phyloP scores from a whole-genome alignment of 2,888 invertebrate species.

The Calameuta pallipes region DNA sequence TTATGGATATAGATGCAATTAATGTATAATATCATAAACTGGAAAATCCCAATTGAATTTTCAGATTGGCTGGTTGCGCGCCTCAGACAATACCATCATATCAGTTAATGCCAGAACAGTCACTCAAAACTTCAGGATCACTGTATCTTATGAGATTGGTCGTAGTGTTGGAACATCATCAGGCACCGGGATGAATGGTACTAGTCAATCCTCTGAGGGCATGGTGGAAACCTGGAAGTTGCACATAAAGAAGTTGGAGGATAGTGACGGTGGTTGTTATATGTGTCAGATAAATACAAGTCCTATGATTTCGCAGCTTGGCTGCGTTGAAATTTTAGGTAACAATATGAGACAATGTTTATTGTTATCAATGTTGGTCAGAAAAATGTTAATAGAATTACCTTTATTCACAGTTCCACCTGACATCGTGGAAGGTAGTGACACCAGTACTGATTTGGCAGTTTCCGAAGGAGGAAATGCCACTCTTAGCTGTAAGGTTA shows the following conservation, averaged over 20 bases:
- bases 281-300: constrained; percentile 94
- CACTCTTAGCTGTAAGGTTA: constrained; percentile 71
- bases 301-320: constrained; percentile 87
- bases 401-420: constrained; percentile 69
- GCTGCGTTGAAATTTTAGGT: constrained; percentile 91
- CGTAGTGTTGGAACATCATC: constrained; percentile 33
- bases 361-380: not conserved
- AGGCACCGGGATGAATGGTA: constrained; percentile 78
- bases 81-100: constrained; percentile 90
- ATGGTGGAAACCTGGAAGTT: constrained; percentile 89
- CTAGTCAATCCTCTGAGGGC: constrained; percentile 81
- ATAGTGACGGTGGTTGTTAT: constrained; percentile 87
- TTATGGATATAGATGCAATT: not conserved
- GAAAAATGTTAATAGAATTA: not conserved
- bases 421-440: constrained; percentile 71
- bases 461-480: constrained; percentile 73
- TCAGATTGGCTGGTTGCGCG: constrained; percentile 87
- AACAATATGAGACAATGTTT: constrained; percentile 40
- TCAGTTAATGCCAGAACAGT: constrained; percentile 87
- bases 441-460: constrained; percentile 73
- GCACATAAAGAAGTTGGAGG: constrained; percentile 83
- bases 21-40: not conserved
- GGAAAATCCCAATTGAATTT: not conserved
- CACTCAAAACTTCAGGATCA: constrained; percentile 84
- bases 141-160: constrained; percentile 81